Percentiles rank a stretch among this genome's conserved stretches.
phyloP scores from a whole-genome alignment of 2,888 invertebrate genomes.

The Leucophenga maculata region DNA sequence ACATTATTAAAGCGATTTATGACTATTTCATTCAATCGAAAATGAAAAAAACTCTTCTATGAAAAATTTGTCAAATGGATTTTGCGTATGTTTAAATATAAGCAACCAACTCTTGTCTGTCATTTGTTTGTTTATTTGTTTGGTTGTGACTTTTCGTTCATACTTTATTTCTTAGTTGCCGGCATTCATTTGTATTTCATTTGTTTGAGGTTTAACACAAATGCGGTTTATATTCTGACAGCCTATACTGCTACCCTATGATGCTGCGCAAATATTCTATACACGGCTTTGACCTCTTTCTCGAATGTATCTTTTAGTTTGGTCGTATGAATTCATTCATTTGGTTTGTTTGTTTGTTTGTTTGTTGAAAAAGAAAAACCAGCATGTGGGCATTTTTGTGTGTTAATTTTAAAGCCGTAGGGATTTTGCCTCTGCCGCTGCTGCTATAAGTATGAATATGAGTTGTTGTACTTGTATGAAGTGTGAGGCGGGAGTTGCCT shows the following conservation, averaged over 20 bases:
- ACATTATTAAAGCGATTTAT: slow-evolving; percentile 24
- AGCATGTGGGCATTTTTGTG: slow-evolving; percentile 8
- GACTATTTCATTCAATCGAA: neutral
- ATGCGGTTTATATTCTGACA: slow-evolving; percentile 8
- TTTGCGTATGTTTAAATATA: slow-evolving; percentile 9
- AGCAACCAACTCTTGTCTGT: neutral
- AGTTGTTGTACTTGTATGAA: slow-evolving; percentile 7
- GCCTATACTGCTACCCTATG: neutral
- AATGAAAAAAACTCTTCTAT: neutral
- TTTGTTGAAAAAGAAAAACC: neutral
- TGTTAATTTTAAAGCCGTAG: slow-evolving; percentile 14
- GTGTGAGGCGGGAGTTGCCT: neutral
- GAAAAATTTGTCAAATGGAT: too few species aligned
- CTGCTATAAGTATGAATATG: neutral
- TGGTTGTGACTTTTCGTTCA: too few species aligned
- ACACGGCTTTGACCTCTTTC: slow-evolving; percentile 36
- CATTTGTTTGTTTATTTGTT: neutral
- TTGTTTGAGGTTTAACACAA: slow-evolving; percentile 24
- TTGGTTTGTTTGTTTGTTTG: neutral
- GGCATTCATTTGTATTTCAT: neutral
- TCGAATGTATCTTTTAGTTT: neutral
- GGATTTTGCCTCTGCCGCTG: neutral
- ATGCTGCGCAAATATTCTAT: slow-evolving; percentile 30
- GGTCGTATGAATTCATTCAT: too few species aligned
- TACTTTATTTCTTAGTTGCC: too few species aligned